phyloP scores from a whole-genome alignment of 92 coral and sea anemone genomes.

The Diadumene lineata region DNA sequence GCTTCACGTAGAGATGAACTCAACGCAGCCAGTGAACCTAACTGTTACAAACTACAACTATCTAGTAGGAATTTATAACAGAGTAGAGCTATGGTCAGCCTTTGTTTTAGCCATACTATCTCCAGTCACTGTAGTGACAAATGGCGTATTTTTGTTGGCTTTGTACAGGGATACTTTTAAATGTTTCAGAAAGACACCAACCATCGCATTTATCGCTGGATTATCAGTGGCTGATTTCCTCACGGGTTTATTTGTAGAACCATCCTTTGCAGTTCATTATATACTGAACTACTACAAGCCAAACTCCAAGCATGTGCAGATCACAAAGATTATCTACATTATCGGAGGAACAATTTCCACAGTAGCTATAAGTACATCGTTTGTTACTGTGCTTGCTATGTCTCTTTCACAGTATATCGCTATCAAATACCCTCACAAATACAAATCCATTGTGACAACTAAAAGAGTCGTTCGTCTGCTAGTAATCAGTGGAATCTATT shows the following conservation, averaged over 20 bases:
- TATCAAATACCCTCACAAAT: slow-evolving; percentile 56
- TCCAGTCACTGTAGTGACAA: slow-evolving; percentile 72
- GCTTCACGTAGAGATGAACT: not conserved
- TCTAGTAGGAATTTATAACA: slow-evolving; percentile 37
- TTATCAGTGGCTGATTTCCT: slow-evolving; percentile 70
- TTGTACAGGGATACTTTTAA: slow-evolving; percentile 65
- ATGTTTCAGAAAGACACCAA: slow-evolving; percentile 68
- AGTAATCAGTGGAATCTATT: slow-evolving; percentile 54
- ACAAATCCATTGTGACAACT: slow-evolving; percentile 53
- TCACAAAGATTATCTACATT: slow-evolving; percentile 30
- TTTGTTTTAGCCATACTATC: slow-evolving; percentile 44
- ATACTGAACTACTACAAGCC: slow-evolving; percentile 22
- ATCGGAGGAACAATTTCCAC: slow-evolving; percentile 62
- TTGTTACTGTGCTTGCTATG: slow-evolving; percentile 62
- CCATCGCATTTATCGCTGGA: slow-evolving; percentile 63
- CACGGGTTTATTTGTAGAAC: slow-evolving; percentile 76
- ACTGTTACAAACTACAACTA: not conserved
- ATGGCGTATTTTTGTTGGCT: slow-evolving; percentile 57
- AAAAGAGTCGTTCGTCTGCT: slow-evolving; percentile 49
- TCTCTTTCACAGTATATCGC: slow-evolving; percentile 74
- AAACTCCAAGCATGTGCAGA: slow-evolving; percentile 5
- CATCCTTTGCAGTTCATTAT: slow-evolving; percentile 55
- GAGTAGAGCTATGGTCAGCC: slow-evolving; percentile 51
- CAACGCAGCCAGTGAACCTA: not conserved
- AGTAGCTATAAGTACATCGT: slow-evolving; percentile 69